Evolutionary conservation across 2,888 invertebrate genomes (phyloP).

Genomic region (Cheilosia scutellata): DNA sequence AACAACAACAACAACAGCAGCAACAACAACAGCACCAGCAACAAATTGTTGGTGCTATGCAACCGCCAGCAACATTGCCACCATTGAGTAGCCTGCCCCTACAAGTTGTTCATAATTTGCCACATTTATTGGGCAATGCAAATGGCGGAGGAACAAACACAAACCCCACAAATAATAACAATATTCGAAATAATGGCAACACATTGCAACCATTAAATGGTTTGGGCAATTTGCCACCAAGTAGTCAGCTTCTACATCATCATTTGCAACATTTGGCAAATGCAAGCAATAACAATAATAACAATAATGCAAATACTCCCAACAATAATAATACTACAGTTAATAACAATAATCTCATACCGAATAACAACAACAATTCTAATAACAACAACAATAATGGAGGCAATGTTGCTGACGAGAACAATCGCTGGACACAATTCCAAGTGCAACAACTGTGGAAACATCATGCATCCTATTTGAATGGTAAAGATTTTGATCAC

Average conservation of each 20-base stretch:
- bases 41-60: conserved; percentile 81
- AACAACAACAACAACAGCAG: conserved; percentile 80
- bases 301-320: conserved; percentile 76
- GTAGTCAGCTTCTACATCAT: conserved; percentile 83
- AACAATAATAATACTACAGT: conserved; percentile 74
- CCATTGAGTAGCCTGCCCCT: conserved; percentile 82
- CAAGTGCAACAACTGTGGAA: conserved; percentile 84
- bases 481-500: conserved; percentile 80
- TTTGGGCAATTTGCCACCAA: conserved; percentile 81
- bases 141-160: conserved; percentile 42
- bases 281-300: conserved; percentile 78
- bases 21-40: conserved; percentile 79
- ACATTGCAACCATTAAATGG: conserved; percentile 76
- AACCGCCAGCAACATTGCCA: conserved; percentile 81
- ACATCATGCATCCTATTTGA: conserved; percentile 84
- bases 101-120: conserved; percentile 83
- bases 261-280: conserved; percentile 83
- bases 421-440: conserved; percentile 84
- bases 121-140: conserved; percentile 80
- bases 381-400: conserved; percentile 73
- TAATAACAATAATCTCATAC: conserved; percentile 75
- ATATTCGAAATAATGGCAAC: conserved; percentile 70
- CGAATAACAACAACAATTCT: conserved; percentile 74
- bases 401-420: conserved; percentile 80
- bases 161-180: conserved; percentile 75